Base-by-base conservation (phyloP, 2,888 invertebrate species). In the Drosophila mayaguana region DNA sequence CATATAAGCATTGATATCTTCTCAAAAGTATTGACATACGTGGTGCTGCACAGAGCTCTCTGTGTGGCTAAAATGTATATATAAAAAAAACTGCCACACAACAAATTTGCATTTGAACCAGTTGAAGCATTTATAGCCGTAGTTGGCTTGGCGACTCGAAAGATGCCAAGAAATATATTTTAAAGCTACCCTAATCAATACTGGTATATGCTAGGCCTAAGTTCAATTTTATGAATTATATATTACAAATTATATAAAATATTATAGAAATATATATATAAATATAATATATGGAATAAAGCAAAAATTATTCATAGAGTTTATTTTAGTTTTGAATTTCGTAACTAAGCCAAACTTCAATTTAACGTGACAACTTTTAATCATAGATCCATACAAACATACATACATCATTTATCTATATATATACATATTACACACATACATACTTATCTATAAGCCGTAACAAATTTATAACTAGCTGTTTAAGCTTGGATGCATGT, bases 401-500 rank as follows among this genome's bases (percentile, higher is more conserved):
- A 57, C 18, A 61, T 53, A 54, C n/a, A 57, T 62, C 22, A 59
- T 40, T 53, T 48, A 34, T 28, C 25, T 25, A 63, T 32, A 48
- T 28, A 28, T n/a, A 48, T 32, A 43, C 34, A 60, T 50, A 50
- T 38, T 56, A 56, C 16, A 60, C 45, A n/a, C 34, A 60, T 22
- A 56, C 7, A 60, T 43, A 38, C n/a, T 66, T 34, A 28, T 28
- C 2, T 28, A 8, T 62, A 70, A 72, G 66, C 48, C 66, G 63
- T 68, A 73, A 79, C 62, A 77, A 73, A 83, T 84, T 81, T 82
- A 80, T 83, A 75, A 75, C 83, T 75, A 83, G 86, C 78, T 60
- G 70, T 78, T 87, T 91, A 91, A 91, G 91, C 81, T 86, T 90
- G 81, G 89, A 88, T 88, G 85, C 84, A 90, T 91, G 91, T 91